Evolutionary conservation across 2,888 invertebrate genomes (phyloP).

Genomic region (Apantesis nais): DNA sequence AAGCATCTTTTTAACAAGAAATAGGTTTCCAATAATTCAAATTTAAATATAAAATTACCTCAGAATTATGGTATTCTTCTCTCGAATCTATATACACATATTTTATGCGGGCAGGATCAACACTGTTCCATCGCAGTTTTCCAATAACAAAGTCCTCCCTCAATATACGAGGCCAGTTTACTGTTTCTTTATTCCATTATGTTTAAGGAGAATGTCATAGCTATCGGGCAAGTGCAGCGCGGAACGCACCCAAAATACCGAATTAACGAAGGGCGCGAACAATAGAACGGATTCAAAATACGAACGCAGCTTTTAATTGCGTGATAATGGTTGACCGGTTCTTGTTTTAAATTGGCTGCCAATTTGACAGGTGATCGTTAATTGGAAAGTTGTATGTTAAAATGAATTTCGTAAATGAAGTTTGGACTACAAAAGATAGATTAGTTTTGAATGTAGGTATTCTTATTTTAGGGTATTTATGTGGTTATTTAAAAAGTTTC

Average conservation of each 20-base stretch:
- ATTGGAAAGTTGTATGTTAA: conserved; percentile 14
- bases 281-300: conserved; percentile 60
- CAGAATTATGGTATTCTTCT: not conserved
- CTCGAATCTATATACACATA: not conserved
- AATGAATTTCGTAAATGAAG: not conserved
- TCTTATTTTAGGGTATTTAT: not conserved
- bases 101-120: conserved; percentile 52
- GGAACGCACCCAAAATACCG: conserved; percentile 52
- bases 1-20: no score
- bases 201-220: conserved; percentile 83
- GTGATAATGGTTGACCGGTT: conserved; percentile 51
- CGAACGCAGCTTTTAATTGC: conserved; percentile 57
- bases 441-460: not conserved
- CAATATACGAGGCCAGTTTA: conserved; percentile 76
- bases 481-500: no score
- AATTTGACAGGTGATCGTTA: conserved; percentile 36
- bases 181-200: conserved; percentile 85
- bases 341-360: conserved; percentile 56
- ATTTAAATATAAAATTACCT: not conserved
- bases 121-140: conserved; percentile 33
- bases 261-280: conserved; percentile 58
- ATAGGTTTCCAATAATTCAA: no score
- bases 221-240: conserved; percentile 74
- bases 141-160: conserved; percentile 76
- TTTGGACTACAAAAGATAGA: not conserved